Evolutionary conservation across 2,888 invertebrate species (phyloP), one percentile per base, ranked within the genome.

Genomic region (Pimpla rufipes): DNA sequence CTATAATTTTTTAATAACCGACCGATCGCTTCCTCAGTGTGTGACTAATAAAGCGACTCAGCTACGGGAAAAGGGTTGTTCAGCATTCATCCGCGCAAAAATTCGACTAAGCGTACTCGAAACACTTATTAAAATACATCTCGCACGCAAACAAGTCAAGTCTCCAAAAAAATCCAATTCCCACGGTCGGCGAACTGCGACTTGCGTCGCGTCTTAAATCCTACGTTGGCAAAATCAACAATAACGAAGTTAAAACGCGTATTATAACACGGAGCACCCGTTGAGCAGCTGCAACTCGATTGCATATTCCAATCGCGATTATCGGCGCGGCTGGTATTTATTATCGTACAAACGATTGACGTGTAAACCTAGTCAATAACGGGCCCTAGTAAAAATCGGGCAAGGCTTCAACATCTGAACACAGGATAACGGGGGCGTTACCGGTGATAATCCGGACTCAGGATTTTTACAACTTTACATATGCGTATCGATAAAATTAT

Each of bases 371-470:
- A 79, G 10, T 76, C 67, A 68, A 73, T 79, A 83, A 67, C 50
- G 62, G 62, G 68, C 76, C 83, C 76, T 45, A 23, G 29, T 55
- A 57, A 68, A 57, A 68, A 70, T 29, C 21, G 77, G 80, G 80
- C 80, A 80, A 83, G 83, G 83, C 83, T 83, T 80, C 62, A 70
- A 66, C 62, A 74, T 62, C 42, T 70, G 80, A 83, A 80, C 80
- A 83, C 83, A 80, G 68, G 68, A 45, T 47, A 64, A 35, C 21
- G 64, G 70, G 35, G 45, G n/a, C 52, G 47, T 47, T 68, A 16
- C 11, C 74, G 74, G 37, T 42, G 8, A 35, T 67, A 57, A 18
- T 62, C 47, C 77, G 73, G 52, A 55, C 29, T 66, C 40, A 7
- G 45, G 66, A 35, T 40, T 29, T 35, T 68, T 70, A 64, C 35